Conservation (phyloP, 2,888 invertebrate genomes). For the Cryptosula pallasiana region DNA sequence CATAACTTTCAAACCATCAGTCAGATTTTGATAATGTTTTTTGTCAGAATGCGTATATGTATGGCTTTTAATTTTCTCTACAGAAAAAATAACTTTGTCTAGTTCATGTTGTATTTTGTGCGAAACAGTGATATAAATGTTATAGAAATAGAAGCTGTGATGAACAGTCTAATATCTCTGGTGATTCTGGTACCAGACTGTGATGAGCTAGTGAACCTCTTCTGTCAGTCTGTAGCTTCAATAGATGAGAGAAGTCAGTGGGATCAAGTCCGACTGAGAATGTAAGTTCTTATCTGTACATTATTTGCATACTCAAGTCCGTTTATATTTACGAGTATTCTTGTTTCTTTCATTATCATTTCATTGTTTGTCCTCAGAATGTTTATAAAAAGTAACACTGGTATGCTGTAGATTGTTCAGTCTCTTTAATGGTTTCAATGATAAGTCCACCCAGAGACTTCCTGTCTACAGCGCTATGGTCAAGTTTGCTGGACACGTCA, state of each 20-base stretch:
- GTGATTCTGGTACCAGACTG: conserved; percentile 80
- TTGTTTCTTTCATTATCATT: too few species aligned
- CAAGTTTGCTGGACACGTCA: conserved; percentile 80
- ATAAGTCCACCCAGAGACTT: conserved; percentile 76
- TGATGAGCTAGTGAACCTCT: conserved; percentile 79
- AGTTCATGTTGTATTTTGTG: too few species aligned
- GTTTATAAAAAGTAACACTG: too few species aligned
- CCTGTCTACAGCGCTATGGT: conserved; percentile 88
- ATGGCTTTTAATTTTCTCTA: too few species aligned
- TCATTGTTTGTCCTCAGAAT: too few species aligned
- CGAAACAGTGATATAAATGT: conserved; percentile 26
- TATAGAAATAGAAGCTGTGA: conserved; percentile 79
- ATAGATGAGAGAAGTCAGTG: conserved; percentile 21
- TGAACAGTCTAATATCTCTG: conserved; percentile 93
- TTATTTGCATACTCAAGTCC: too few species aligned
- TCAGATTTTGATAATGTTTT: background rate
- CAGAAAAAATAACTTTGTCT: too few species aligned
- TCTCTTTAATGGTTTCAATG: conserved; percentile 83
- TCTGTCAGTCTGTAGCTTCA: conserved; percentile 82
- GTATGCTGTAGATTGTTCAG: conserved; percentile 73
- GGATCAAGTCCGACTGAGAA: conserved; percentile 67
- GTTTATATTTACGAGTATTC: too few species aligned
- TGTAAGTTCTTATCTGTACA: conserved; percentile 64
- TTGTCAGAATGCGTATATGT: background rate
- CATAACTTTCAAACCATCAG: too few species aligned